phyloP scores from a whole-genome alignment of 2,113 vertebrate species.

The Xyrauchen texanus region DNA sequence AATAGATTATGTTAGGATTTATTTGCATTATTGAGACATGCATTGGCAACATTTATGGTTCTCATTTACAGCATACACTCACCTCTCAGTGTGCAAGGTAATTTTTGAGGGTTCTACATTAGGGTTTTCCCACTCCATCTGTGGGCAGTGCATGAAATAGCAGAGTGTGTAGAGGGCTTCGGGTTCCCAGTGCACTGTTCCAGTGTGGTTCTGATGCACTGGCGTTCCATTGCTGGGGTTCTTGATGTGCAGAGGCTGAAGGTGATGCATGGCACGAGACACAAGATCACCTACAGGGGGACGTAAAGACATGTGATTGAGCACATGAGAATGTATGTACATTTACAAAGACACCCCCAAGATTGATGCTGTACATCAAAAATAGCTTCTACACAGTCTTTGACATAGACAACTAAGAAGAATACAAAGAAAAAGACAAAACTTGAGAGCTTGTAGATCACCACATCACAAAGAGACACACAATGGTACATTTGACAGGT shows the following conservation, averaged over 20 bases:
- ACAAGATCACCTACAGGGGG: conserved; percentile 82
- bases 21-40: background rate
- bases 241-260: conserved; percentile 90
- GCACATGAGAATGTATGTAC: background rate
- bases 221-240: conserved; percentile 88
- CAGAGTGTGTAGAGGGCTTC: conserved; percentile 96
- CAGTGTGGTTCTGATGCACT: conserved; percentile 83
- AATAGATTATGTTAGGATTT: background rate
- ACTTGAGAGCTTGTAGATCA: conserved; percentile 4
- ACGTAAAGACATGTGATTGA: background rate
- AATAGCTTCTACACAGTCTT: background rate
- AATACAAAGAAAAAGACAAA: too few relatives aligned
- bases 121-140: conserved; percentile 98
- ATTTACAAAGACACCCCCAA: background rate
- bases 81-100: conserved; percentile 94
- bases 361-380: background rate
- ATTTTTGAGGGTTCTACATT: conserved; percentile 95
- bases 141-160: conserved; percentile 99
- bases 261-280: conserved; percentile 93
- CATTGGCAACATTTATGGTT: too few relatives aligned
- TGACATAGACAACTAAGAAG: too few relatives aligned
- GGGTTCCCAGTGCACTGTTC: conserved; percentile 87
- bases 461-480: background rate
- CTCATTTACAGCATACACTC: conserved; percentile 46
- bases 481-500: background rate